These are phyloP conservation scores for Autographa pulchrina DNA, from an alignment of 2,888 invertebrate species.

Conservation along the genomic window DNA sequence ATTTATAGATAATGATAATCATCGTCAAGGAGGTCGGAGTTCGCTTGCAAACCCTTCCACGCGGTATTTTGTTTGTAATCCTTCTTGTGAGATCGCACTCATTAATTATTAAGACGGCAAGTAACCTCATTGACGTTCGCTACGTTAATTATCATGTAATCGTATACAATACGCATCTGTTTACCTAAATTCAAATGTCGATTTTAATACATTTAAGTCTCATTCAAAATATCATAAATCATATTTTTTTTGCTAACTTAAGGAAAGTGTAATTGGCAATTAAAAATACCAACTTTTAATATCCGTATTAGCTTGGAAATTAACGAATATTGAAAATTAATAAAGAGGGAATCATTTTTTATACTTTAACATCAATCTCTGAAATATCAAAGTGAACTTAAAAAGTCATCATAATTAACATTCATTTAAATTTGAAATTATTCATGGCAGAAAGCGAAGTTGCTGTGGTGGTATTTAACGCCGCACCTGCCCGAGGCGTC, in stretches of 20 bases:
- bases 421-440: conserved; percentile 87
- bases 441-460: conserved; percentile 84
- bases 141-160: conserved; percentile 54
- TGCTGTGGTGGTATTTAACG: conserved; percentile 83
- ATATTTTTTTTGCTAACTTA: not conserved
- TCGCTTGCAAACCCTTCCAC: conserved; percentile 44
- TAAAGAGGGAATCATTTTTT: conserved; percentile 57
- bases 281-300: not conserved
- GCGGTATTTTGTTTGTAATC: conserved; percentile 59
- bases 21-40: conserved; percentile 40
- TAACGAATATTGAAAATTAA: conserved; percentile 36
- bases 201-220: conserved; percentile 16
- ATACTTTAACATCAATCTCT: conserved; percentile 66
- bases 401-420: conserved; percentile 86
- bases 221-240: not conserved
- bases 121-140: conserved; percentile 47
- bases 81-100: conserved; percentile 53
- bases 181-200: conserved; percentile 17
- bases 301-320: conserved; percentile 6
- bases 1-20: conserved; percentile 59
- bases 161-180: conserved; percentile 26
- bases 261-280: not conserved
- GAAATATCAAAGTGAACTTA: conserved; percentile 75
- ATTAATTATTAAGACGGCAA: conserved; percentile 57
- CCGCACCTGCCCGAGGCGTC: conserved; percentile 87